Base-by-base conservation (phyloP, 2,113 vertebrate species). In the Oceanites oceanicus region DNA sequence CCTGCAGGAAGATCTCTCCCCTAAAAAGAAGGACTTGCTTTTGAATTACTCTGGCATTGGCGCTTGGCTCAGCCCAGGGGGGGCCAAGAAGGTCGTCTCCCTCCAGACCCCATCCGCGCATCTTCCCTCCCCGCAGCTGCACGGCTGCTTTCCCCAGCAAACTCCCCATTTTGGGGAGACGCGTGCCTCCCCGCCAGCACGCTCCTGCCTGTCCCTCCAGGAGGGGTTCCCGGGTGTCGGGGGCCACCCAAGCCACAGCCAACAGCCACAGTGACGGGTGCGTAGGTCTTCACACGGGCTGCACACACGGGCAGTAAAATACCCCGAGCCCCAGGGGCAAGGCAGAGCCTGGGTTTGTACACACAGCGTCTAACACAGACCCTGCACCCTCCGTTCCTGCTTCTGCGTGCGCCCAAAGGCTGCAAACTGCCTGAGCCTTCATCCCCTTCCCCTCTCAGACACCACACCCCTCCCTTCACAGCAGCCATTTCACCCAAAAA, bases 181-280 rank as follows among this genome's bases (percentile, higher is more conserved):
- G 38, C 0, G 1, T 4, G 5, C 23, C 63, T 49, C 45, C 52
- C 7, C 7, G 1, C 4, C 0, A 0, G 17, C 67, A 63, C 1
- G 0, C 7, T 62, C 71, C 71, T 20, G 18, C 34, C 59, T 49
- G 49, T 45, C 70, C 66, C 30, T 78, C 55, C 85, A 84, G 62
- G 19, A 79, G 22, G 5, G 29, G 15, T 23, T 73, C 45, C 53
- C 10, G 1, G 23, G 19, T 11, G 21, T 6, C 15, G 6, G 58
- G 6, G 18, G 42, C n/a, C 68, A 74, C 65, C 9, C 3, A 2
- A 53, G 20, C 4, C 68, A 36, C 50, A 34, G 47, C 49, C 49
- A 55, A 19, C 29, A 90, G 59, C 53, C 65, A 55, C 2, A 0
- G 61, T 0, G 13, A 85, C 1, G 2, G 66, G 44, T 13, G 11